phyloP scores from a whole-genome alignment of 1,140 invertebrate genomes.

The Luehdorfia chinensis region DNA sequence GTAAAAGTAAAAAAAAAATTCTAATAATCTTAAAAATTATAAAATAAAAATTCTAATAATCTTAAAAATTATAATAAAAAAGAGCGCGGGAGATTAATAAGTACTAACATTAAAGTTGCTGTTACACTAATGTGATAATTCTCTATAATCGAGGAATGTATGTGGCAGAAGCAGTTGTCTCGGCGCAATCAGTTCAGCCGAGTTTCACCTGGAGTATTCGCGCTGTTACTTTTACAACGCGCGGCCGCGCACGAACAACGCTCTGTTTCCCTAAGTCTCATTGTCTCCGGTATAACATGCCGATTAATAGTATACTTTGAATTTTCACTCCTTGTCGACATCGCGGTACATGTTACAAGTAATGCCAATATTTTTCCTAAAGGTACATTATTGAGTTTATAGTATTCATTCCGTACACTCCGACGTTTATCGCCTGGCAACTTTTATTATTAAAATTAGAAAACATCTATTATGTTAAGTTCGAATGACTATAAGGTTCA shows the following conservation, averaged over 20 bases:
- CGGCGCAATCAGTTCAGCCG: slow-evolving; percentile 65
- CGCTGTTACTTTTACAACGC: slow-evolving; percentile 75
- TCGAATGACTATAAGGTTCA: too few relatives aligned
- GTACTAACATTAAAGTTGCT: too few relatives aligned
- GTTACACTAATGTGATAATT: slow-evolving; percentile 49
- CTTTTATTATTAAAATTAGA: too few relatives aligned
- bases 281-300: slow-evolving; percentile 52
- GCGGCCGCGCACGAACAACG: slow-evolving; percentile 70
- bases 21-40: too few relatives aligned
- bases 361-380: too few relatives aligned
- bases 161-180: slow-evolving; percentile 39
- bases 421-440: too few relatives aligned
- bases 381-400: too few relatives aligned
- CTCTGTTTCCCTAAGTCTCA: slow-evolving; percentile 72
- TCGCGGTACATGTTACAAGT: background rate
- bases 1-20: too few relatives aligned
- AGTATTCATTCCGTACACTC: background rate
- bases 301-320: slow-evolving; percentile 56
- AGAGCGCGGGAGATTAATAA: too few relatives aligned
- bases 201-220: slow-evolving; percentile 74
- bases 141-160: slow-evolving; percentile 51
- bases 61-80: too few relatives aligned
- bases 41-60: too few relatives aligned
- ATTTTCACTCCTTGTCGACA: slow-evolving; percentile 39
- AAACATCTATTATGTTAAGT: too few relatives aligned